phyloP scores from a whole-genome alignment of 2,888 invertebrate species.

The Uloborus plumipes region DNA sequence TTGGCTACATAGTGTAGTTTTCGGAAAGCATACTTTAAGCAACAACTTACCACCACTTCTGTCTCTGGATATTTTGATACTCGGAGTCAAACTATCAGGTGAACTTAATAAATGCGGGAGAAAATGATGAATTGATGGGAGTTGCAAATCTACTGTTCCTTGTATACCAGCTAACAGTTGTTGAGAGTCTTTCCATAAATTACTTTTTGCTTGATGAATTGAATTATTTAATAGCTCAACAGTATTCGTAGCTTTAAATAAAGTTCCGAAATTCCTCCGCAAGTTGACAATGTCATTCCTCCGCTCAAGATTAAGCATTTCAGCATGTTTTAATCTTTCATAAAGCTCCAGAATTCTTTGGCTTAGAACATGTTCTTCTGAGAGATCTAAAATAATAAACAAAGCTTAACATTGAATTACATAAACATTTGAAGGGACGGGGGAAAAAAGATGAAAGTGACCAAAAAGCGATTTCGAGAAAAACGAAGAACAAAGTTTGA shows the following conservation, averaged over 20 bases:
- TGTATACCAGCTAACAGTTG: constrained; percentile 49
- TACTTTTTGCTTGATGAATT: constrained; percentile 5
- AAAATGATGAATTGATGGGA: constrained; percentile 87
- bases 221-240: constrained; percentile 33
- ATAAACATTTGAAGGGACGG: too few relatives aligned
- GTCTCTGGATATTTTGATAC: constrained; percentile 82
- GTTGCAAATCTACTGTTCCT: constrained; percentile 73
- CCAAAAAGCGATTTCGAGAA: too few relatives aligned
- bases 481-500: too few relatives aligned
- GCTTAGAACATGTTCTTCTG: constrained; percentile 60
- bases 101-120: constrained; percentile 88
- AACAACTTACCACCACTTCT: constrained; percentile 76
- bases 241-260: constrained; percentile 47
- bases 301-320: constrained; percentile 65
- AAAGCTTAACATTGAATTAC: too few relatives aligned
- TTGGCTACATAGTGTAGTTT: too few relatives aligned
- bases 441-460: too few relatives aligned
- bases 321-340: constrained; percentile 65
- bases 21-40: too few relatives aligned
- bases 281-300: constrained; percentile 63
- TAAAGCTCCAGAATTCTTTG: constrained; percentile 65
- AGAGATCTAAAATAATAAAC: constrained; percentile 26
- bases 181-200: constrained; percentile 57
- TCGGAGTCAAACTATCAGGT: constrained; percentile 82
- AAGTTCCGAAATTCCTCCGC: constrained; percentile 52